Percentiles rank a stretch among this genome's conserved stretches.
Evolutionary conservation across 2,113 vertebrate species (phyloP).

Genomic region (Gnathonemus longibarbis): DNA sequence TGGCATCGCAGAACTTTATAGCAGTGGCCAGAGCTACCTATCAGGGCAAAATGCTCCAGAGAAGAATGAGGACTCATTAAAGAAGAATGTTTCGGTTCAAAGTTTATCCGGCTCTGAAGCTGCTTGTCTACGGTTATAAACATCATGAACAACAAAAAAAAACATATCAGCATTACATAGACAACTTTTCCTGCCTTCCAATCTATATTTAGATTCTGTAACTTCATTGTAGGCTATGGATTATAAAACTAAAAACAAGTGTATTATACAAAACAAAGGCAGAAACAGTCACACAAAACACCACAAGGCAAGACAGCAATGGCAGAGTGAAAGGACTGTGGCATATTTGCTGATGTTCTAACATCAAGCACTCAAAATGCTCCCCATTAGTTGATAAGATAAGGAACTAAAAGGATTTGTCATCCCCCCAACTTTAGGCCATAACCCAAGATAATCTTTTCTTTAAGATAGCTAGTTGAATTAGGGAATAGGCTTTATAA

Average conservation of each 20-base stretch:
- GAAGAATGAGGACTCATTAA: slow-evolving; percentile 29
- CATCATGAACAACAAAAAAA: neutral
- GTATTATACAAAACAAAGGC: neutral
- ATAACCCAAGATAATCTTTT: neutral
- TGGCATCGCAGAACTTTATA: slow-evolving; percentile 47
- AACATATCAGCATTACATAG: neutral
- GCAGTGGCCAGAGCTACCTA: slow-evolving; percentile 20
- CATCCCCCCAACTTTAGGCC: neutral
- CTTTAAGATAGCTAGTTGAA: neutral
- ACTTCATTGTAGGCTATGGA: neutral
- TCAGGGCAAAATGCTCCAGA: slow-evolving; percentile 31
- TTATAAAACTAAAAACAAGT: neutral
- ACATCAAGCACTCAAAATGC: neutral
- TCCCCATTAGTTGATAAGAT: neutral
- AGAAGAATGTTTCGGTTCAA: slow-evolving; percentile 32
- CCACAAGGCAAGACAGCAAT: neutral
- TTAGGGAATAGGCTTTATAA: neutral
- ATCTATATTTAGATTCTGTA: neutral
- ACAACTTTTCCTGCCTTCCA: neutral
- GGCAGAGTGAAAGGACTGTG: neutral
- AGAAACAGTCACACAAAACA: neutral
- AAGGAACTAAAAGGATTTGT: neutral
- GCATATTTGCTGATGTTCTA: neutral
- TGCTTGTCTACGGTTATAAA: neutral
- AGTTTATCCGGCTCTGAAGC: slow-evolving; percentile 20